Conservation (phyloP, 2,888 invertebrate species). For the Temnothorax ravouxi region DNA sequence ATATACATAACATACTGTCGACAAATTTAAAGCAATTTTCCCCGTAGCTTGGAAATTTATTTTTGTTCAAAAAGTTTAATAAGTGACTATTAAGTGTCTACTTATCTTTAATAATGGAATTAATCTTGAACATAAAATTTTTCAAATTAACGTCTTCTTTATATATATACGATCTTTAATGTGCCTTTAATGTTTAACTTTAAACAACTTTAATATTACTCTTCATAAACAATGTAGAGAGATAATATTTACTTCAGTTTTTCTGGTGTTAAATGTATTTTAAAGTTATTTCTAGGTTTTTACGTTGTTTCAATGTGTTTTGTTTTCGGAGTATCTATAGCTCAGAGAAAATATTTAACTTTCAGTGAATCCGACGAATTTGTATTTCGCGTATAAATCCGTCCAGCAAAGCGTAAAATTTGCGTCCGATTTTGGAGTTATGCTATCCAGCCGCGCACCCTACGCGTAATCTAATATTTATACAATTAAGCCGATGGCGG, state of each 20-base stretch:
- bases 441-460: constrained; percentile 65
- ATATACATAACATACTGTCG: neutral
- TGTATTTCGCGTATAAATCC: constrained; percentile 33
- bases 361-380: constrained; percentile 32
- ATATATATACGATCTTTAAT: neutral
- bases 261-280: neutral
- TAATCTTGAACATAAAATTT: neutral
- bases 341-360: constrained; percentile 42
- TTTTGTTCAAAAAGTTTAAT: neutral
- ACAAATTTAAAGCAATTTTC: neutral
- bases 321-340: neutral
- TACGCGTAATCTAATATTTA: constrained; percentile 84
- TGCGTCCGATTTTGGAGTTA: constrained; percentile 65
- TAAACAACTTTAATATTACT: neutral
- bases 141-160: neutral
- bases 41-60: neutral
- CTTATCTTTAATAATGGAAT: neutral
- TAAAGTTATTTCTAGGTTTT: neutral
- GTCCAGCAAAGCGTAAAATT: constrained; percentile 28
- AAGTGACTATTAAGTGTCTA: neutral
- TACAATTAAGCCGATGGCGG: constrained; percentile 83
- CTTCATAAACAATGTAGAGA: neutral
- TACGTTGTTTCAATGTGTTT: neutral
- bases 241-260: neutral
- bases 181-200: neutral